Conservation (phyloP, 1,140 invertebrate genomes). For the Orius insidiosus region DNA sequence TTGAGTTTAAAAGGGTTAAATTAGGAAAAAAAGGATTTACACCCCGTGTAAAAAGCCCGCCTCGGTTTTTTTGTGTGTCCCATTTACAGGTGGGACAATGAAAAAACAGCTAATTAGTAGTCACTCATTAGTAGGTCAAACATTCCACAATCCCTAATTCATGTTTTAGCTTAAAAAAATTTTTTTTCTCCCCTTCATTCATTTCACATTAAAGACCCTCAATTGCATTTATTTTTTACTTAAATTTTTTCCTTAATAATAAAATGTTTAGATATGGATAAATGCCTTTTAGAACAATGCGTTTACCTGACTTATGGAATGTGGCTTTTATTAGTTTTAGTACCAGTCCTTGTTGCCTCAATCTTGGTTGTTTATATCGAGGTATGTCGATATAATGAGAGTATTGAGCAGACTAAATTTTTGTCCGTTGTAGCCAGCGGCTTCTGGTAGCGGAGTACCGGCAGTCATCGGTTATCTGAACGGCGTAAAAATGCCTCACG, state of each 20-base stretch:
- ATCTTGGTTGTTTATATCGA: constrained; percentile 73
- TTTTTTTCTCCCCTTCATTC: too few relatives aligned
- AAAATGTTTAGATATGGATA: constrained; percentile 46
- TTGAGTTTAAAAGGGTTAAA: too few relatives aligned
- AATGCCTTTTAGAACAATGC: constrained; percentile 49
- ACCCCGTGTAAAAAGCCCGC: too few relatives aligned
- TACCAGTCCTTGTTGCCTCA: constrained; percentile 65
- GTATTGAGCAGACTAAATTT: constrained; percentile 11
- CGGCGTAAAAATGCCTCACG: constrained; percentile 84
- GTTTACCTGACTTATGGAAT: constrained; percentile 52
- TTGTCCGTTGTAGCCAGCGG: constrained; percentile 50
- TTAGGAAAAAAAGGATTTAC: too few relatives aligned
- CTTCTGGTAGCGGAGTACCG: constrained; percentile 92
- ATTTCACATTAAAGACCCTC: too few relatives aligned
- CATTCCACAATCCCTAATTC: too few relatives aligned
- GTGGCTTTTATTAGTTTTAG: constrained; percentile 63
- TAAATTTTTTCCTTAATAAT: constrained; percentile 9
- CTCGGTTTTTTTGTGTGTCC: too few relatives aligned
- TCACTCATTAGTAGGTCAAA: too few relatives aligned
- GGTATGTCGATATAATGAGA: too few relatives aligned
- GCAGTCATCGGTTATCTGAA: constrained; percentile 98
- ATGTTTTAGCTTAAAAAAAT: too few relatives aligned
- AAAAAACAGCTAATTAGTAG: too few relatives aligned
- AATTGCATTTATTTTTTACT: not conserved
- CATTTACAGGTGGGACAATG: too few relatives aligned